These are phyloP conservation scores for Gallinago nigripennis DNA, from an alignment of 2,797 vertebrate genomes.

Conservation along the genomic window DNA sequence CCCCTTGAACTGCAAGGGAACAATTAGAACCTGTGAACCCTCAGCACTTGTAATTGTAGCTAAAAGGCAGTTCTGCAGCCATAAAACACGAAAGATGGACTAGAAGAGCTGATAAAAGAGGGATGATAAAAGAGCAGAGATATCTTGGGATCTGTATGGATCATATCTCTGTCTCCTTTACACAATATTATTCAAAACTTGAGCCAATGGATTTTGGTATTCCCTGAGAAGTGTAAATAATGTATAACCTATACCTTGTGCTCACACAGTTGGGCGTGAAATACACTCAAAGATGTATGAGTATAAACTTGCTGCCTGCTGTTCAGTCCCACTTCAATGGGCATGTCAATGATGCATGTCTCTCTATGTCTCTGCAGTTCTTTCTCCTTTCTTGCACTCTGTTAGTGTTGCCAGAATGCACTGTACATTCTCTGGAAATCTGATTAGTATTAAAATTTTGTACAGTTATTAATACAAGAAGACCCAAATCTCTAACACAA, in stretches of 20 bases:
- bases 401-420: neutral
- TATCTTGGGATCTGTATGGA: neutral
- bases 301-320: conserved; percentile 32
- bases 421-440: neutral
- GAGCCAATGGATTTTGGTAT: neutral
- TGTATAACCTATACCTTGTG: neutral
- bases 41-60: neutral
- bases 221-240: conserved; percentile 1
- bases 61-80: neutral
- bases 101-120: neutral
- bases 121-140: neutral
- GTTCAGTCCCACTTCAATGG: neutral
- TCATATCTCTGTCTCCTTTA: neutral
- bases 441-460: neutral
- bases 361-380: neutral
- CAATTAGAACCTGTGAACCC: neutral
- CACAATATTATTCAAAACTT: neutral
- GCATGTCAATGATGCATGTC: neutral
- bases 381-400: neutral
- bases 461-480: neutral
- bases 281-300: neutral
- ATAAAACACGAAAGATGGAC: neutral
- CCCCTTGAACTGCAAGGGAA: neutral
- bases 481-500: neutral
- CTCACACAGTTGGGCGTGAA: conserved; percentile 22